A percentile compares a stretch with the other conserved stretches of the same genome.
phyloP scores from a whole-genome alignment of 2,888 invertebrate genomes.

The Caradrina kadenii region DNA sequence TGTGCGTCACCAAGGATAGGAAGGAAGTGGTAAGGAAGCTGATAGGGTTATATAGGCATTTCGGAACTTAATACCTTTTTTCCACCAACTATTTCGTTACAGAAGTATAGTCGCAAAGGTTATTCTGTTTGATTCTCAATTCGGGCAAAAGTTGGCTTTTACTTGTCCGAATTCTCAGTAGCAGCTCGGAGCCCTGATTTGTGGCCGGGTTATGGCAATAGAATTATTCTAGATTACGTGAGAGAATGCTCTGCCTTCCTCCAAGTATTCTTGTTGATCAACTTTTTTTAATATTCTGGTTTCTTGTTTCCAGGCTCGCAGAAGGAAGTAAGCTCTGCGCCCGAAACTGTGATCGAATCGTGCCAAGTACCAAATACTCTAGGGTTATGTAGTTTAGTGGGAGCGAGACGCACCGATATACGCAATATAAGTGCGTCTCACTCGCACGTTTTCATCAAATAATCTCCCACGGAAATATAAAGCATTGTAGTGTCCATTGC shows the following conservation, averaged over 20 bases:
- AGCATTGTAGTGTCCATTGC: constrained; percentile 34
- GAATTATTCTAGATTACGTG: no score
- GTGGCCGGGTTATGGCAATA: no score
- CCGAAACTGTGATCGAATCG: constrained; percentile 66
- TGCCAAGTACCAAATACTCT: constrained; percentile 63
- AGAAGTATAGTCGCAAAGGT: no score
- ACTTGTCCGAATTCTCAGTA: no score
- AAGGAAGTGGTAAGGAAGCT: constrained; percentile 79
- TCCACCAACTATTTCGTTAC: no score
- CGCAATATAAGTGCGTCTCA: constrained; percentile 60
- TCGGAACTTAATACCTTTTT: no score
- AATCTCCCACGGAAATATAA: constrained; percentile 55
- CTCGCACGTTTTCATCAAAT: constrained; percentile 59
- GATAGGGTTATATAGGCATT: not conserved
- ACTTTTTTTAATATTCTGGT: not conserved
- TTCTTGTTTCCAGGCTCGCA: constrained; percentile 78
- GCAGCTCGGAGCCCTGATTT: no score
- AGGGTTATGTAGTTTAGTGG: constrained; percentile 59
- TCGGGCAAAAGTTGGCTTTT: no score
- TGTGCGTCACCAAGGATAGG: constrained; percentile 79
- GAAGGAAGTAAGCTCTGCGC: constrained; percentile 77
- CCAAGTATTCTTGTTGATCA: no score
- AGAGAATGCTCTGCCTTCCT: no score
- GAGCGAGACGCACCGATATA: constrained; percentile 66
- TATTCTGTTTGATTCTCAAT: no score